Evolutionary conservation across 2,888 invertebrate genomes (phyloP).

Genomic region (Ypsolopha scabrella): DNA sequence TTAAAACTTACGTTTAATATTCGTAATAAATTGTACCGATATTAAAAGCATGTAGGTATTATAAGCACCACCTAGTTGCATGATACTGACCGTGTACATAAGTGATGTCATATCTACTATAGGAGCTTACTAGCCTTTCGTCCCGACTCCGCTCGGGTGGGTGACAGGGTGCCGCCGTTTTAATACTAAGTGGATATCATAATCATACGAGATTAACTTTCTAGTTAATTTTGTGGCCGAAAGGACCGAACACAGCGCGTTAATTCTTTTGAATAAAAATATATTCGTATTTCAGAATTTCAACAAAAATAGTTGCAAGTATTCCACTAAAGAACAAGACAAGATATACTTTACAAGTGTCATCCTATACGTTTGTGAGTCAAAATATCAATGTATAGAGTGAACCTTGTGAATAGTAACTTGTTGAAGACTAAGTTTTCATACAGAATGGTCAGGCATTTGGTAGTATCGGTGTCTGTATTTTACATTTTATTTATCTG

Average conservation of each 20-base stretch:
- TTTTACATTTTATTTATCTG: background rate
- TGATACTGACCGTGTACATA: constrained; percentile 22
- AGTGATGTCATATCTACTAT: constrained; percentile 63
- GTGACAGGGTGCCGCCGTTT: constrained; percentile 68
- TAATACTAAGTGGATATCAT: constrained; percentile 59
- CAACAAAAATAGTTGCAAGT: no score
- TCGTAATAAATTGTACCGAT: background rate
- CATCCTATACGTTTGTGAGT: no score
- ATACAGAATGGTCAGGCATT: no score
- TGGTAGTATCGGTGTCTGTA: background rate
- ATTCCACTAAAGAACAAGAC: no score
- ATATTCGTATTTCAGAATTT: no score
- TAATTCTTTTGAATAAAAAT: background rate
- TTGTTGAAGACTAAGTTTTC: no score
- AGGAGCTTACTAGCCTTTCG: constrained; percentile 70
- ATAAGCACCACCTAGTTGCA: no score
- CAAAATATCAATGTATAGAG: no score
- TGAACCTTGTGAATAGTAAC: no score
- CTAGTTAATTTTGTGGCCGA: background rate
- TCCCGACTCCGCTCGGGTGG: constrained; percentile 60
- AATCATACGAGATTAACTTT: constrained; percentile 25
- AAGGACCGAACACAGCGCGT: background rate
- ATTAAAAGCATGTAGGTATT: background rate
- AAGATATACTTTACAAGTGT: no score
- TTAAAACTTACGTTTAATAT: no score